These are phyloP conservation scores for Brachionus koreanus DNA, from an alignment of 1,140 invertebrate genomes.

Conservation along the genomic window DNA sequence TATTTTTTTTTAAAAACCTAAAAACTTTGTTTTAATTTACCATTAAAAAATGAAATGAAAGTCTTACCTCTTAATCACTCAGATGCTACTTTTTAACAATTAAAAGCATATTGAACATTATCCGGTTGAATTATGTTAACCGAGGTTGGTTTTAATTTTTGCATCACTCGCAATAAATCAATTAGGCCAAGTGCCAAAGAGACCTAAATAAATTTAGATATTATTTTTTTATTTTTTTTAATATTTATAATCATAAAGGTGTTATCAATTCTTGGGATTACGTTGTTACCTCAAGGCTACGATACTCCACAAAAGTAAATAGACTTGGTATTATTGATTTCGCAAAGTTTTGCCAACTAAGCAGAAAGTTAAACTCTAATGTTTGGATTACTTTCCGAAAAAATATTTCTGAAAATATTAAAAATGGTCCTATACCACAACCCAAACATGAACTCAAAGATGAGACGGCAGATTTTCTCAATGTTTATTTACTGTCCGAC, in stretches of 20 bases:
- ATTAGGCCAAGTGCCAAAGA: conserved; percentile 83
- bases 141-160: conserved; percentile 63
- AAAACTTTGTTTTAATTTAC: too few relatives aligned
- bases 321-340: conserved; percentile 76
- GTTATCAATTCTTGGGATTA: conserved; percentile 80
- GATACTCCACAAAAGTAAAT: conserved; percentile 78
- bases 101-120: conserved; percentile 14
- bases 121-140: conserved; percentile 52
- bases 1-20: too few relatives aligned
- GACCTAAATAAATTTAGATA: too few relatives aligned
- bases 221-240: too few relatives aligned
- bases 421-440: conserved; percentile 68
- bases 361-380: conserved; percentile 66
- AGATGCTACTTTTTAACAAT: conserved; percentile 28
- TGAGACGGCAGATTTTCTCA: conserved; percentile 70
- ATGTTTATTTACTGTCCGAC: conserved; percentile 67
- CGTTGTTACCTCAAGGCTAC: conserved; percentile 82
- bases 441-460: conserved; percentile 79
- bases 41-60: conserved; percentile 39
- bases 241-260: conserved; percentile 88
- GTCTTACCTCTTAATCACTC: conserved; percentile 27
- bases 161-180: conserved; percentile 70
- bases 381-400: conserved; percentile 75
- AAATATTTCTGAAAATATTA: conserved; percentile 82
- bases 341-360: conserved; percentile 50